Evolutionary conservation across 2,888 invertebrate species (phyloP), one percentile per base, ranked within the genome.

Genomic region (Pammene aurita): DNA sequence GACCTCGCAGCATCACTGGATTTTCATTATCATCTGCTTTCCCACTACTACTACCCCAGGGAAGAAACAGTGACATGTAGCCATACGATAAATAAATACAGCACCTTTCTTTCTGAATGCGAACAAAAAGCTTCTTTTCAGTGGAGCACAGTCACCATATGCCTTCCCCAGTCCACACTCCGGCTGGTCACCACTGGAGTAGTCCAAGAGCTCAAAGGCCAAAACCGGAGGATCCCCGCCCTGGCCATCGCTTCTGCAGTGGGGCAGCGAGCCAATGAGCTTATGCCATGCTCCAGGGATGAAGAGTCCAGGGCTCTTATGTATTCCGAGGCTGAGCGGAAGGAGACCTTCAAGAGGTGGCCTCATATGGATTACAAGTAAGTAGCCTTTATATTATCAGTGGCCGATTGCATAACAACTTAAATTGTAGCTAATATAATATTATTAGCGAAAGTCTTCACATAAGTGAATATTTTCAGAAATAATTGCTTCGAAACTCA

Each of bases 341-440:
- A 97, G 76, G 96, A 97, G 83, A 98, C 98, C 0, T 98, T 98
- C 88, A 95, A 96, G 74, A 95, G 96, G 81, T 98, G 98, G 98
- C 98, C 98, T 2, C 98, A 98, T 83, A 98, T 97, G 97, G 97
- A 98, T 87, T 98, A 98, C 90, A 98, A 98, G 97, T 97, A 83
- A 92, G 93, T 89, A 5, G 26, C 26, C 4, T 26, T 26, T 26
- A 4, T 26, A 2, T 26, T 26, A 26, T 26, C 26, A 26, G n/a
- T n/a, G 26, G 26, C 26, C 26, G 4, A 4, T 26, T n/a, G n/a
- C n/a, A n/a, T n/a, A n/a, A 35, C 35, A 6, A 10, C 10, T 10
- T 50, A 6, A 18, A 16, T 50, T 18, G 9, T 18, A 50, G 14
- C n/a, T n/a, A n/a, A n/a, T n/a, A n/a, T n/a, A n/a, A n/a, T n/a